Conservation (phyloP, 2,888 invertebrate genomes). For the Lepidocyrtinus sp. region DNA sequence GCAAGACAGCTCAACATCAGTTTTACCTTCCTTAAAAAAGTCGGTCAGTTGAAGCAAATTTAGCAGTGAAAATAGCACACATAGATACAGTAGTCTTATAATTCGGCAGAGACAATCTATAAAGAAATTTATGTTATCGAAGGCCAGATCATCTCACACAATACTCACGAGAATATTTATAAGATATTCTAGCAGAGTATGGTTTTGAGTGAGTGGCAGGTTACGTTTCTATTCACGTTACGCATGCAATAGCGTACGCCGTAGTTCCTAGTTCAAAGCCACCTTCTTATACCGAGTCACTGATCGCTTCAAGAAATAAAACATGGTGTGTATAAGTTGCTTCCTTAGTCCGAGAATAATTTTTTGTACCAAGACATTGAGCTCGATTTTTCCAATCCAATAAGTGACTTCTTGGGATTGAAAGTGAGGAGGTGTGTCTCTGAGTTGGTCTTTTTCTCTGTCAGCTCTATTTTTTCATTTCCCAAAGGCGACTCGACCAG, state of each 20-base stretch:
- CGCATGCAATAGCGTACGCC: background rate
- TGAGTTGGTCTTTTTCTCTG: no score
- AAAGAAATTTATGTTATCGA: constrained; percentile 10
- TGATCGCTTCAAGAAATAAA: background rate
- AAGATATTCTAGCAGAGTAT: constrained; percentile 1
- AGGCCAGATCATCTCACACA: constrained; percentile 24
- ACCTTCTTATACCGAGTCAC: background rate
- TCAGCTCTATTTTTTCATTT: background rate
- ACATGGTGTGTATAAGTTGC: background rate
- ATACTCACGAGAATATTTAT: no score
- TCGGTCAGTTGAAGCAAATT: constrained; percentile 53
- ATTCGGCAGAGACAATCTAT: constrained; percentile 23
- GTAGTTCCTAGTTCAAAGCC: constrained; percentile 13
- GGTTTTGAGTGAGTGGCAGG: background rate
- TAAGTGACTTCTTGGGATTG: no score
- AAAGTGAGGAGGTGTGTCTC: constrained; percentile 7
- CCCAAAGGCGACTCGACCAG: background rate
- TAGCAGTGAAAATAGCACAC: constrained; percentile 46
- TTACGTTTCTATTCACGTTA: constrained; percentile 2
- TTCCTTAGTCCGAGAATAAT: background rate
- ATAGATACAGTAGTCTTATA: background rate
- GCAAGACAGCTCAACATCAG: constrained; percentile 22
- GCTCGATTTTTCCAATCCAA: background rate
- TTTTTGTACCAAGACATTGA: background rate
- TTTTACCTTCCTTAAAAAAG: constrained; percentile 32